phyloP scores from a whole-genome alignment of 2,113 vertebrate genomes.

The Axis porcinus region DNA sequence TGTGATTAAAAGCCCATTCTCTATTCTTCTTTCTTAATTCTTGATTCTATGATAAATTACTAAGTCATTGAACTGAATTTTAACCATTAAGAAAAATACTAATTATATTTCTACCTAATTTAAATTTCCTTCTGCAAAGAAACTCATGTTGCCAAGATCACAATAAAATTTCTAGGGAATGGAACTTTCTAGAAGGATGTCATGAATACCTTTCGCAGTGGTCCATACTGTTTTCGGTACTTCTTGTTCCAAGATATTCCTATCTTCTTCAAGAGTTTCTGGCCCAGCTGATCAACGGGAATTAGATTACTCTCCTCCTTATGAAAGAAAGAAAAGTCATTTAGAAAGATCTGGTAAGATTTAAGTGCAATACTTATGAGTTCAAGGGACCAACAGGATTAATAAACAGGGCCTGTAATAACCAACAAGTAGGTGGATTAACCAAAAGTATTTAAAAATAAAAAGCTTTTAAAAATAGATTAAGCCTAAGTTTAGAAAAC shows the following conservation, averaged over 20 bases:
- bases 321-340: conserved; percentile 26
- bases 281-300: conserved; percentile 89
- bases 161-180: neutral
- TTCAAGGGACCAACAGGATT: neutral
- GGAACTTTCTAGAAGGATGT: neutral
- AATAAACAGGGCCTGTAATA: neutral
- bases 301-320: conserved; percentile 79
- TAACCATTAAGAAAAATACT: neutral
- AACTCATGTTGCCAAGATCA: neutral
- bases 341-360: neutral
- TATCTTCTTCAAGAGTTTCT: conserved; percentile 91
- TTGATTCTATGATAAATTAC: neutral
- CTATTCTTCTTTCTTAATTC: neutral
- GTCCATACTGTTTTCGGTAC: conserved; percentile 89
- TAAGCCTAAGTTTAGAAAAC: conserved; percentile 9
- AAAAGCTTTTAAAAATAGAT: neutral
- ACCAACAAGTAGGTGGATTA: neutral
- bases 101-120: neutral
- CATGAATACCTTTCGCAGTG: conserved; percentile 88
- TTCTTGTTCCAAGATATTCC: conserved; percentile 95
- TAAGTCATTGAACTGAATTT: neutral
- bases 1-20: neutral
- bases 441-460: neutral
- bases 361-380: neutral
- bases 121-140: neutral